A percentile compares a stretch with the other conserved stretches of the same genome.
These are phyloP conservation scores for Boulengeromyrus knoepffleri DNA, from an alignment of 2,113 vertebrate genomes.

Conservation along the genomic window DNA sequence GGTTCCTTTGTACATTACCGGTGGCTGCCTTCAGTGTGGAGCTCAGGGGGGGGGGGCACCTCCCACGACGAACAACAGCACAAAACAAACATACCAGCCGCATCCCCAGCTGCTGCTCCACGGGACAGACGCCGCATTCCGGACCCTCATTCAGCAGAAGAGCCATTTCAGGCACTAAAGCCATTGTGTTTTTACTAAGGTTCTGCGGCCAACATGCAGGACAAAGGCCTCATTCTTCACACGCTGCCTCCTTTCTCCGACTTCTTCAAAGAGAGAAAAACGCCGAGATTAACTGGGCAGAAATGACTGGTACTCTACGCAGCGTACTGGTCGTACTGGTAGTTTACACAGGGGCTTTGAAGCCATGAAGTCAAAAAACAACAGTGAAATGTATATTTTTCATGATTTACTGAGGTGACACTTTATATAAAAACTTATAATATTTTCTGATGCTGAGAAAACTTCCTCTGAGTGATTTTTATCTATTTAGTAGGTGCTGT, in stretches of 20 bases:
- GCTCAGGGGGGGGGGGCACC: background rate
- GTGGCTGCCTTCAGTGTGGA: background rate
- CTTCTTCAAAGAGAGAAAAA: background rate
- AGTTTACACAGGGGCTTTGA: background rate
- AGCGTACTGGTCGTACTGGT: background rate
- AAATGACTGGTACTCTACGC: background rate
- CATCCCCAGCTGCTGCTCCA: background rate
- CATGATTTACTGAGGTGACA: background rate
- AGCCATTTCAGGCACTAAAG: background rate
- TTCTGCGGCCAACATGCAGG: background rate
- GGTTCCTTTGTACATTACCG: background rate
- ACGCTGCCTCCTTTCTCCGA: background rate
- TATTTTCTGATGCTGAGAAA: background rate
- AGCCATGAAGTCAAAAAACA: background rate
- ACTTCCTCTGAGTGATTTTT: background rate
- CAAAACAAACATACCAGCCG: background rate
- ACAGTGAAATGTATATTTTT: background rate
- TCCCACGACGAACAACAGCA: background rate
- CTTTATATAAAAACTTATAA: background rate
- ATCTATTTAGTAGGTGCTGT: background rate
- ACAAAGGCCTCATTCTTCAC: background rate
- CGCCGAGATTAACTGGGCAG: background rate
- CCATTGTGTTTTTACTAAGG: background rate
- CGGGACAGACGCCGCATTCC: background rate
- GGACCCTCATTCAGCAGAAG: background rate